phyloP scores from a whole-genome alignment of 1,140 invertebrate genomes.

The Achroia grisella region DNA sequence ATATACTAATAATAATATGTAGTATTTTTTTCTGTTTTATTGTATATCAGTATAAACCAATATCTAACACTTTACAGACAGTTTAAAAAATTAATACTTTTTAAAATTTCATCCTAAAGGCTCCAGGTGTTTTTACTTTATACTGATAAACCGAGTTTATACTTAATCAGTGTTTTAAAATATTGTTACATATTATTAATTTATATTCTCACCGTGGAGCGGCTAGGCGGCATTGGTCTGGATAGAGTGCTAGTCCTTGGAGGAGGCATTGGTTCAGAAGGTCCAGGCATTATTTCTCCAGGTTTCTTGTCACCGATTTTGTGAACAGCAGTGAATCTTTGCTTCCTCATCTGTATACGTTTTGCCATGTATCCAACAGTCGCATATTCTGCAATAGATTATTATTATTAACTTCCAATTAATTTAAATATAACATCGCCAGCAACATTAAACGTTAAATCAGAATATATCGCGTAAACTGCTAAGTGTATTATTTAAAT shows the following conservation, averaged over 20 bases:
- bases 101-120: no score
- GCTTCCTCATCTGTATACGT: slow-evolving; percentile 95
- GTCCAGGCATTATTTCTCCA: slow-evolving; percentile 81
- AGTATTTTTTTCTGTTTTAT: no score
- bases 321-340: slow-evolving; percentile 88
- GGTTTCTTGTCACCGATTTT: slow-evolving; percentile 94
- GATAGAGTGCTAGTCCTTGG: slow-evolving; percentile 67
- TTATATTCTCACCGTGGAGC: slow-evolving; percentile 38
- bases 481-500: slow-evolving; percentile 5
- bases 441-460: slow-evolving; percentile 8
- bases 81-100: no score
- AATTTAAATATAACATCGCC: slow-evolving; percentile 7
- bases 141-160: no score
- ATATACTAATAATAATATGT: no score
- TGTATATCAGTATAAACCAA: no score
- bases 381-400: slow-evolving; percentile 85
- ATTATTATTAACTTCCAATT: not conserved
- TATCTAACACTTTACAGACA: no score
- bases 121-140: no score
- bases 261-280: slow-evolving; percentile 85
- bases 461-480: slow-evolving; percentile 7
- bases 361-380: slow-evolving; percentile 97
- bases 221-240: slow-evolving; percentile 51
- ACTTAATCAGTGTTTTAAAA: no score
- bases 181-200: not conserved